Conservation (phyloP, 2,888 invertebrate genomes). For the Mythimna vitellina region DNA sequence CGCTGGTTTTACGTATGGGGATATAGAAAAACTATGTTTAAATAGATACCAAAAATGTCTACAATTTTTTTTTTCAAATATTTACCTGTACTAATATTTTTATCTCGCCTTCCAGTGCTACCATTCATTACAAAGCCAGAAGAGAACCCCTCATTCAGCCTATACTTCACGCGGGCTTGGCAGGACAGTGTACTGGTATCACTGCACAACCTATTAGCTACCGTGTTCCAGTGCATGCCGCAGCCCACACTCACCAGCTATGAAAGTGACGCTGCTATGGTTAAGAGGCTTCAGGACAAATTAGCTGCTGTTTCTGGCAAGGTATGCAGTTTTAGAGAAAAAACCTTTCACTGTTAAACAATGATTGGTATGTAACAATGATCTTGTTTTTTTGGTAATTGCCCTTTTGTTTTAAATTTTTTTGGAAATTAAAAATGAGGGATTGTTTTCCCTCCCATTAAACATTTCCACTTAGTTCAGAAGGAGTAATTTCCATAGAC, state of each 20-base stretch:
- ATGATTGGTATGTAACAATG: neutral
- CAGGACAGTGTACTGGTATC: slow-evolving; percentile 98
- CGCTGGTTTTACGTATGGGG: neutral
- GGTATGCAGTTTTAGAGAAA: slow-evolving; percentile 65
- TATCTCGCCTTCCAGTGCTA: slow-evolving; percentile 92
- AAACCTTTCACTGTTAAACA: neutral
- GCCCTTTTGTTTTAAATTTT: too few relatives aligned
- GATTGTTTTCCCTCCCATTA: too few relatives aligned
- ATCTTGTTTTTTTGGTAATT: neutral
- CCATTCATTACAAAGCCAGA: slow-evolving; percentile 98
- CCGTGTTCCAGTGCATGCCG: slow-evolving; percentile 96
- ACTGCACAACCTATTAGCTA: slow-evolving; percentile 97
- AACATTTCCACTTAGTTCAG: too few relatives aligned
- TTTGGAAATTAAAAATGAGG: too few relatives aligned
- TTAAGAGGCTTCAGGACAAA: slow-evolving; percentile 96
- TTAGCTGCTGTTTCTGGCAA: slow-evolving; percentile 92
- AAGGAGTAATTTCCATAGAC: too few relatives aligned
- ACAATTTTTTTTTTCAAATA: too few relatives aligned
- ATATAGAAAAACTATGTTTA: neutral
- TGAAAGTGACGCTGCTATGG: slow-evolving; percentile 95
- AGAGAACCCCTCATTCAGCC: slow-evolving; percentile 96
- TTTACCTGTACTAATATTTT: neutral
- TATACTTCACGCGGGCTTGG: slow-evolving; percentile 98
- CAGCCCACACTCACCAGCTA: slow-evolving; percentile 96
- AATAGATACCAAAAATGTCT: neutral